phyloP scores from a whole-genome alignment of 2,113 vertebrate species.

The Hylia prasina region DNA sequence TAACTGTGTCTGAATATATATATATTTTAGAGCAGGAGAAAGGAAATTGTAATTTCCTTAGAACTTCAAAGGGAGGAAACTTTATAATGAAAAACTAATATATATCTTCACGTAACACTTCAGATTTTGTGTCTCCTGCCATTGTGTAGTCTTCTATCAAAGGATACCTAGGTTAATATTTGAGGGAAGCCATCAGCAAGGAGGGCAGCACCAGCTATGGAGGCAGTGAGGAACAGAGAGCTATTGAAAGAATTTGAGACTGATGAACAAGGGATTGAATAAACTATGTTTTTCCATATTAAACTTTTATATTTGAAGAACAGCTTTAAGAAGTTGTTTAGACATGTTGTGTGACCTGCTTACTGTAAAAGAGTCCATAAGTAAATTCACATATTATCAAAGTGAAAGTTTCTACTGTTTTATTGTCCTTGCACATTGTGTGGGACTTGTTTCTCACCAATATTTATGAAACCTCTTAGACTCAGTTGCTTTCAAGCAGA shows the following conservation, averaged over 20 bases:
- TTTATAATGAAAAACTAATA: conserved; percentile 20
- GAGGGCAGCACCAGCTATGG: background rate
- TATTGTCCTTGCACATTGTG: background rate
- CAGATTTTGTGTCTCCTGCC: background rate
- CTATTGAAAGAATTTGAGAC: background rate
- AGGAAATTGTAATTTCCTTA: conserved; percentile 44
- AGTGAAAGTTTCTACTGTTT: background rate
- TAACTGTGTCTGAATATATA: background rate
- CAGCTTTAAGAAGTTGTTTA: background rate
- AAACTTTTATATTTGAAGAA: background rate
- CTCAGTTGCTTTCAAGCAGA: background rate
- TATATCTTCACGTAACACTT: background rate
- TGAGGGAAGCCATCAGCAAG: background rate
- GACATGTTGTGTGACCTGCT: background rate
- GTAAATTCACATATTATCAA: background rate
- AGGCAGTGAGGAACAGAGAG: background rate
- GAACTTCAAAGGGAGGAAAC: conserved; percentile 44
- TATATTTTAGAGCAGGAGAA: background rate
- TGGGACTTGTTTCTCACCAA: background rate
- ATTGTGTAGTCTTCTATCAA: conserved; percentile 28
- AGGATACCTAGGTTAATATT: background rate
- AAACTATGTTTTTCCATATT: background rate
- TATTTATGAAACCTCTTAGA: background rate
- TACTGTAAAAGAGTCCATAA: background rate
- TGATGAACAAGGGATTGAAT: background rate